Evolutionary conservation across 2,113 vertebrate species (phyloP).

Genomic region (Podarcis muralis): DNA sequence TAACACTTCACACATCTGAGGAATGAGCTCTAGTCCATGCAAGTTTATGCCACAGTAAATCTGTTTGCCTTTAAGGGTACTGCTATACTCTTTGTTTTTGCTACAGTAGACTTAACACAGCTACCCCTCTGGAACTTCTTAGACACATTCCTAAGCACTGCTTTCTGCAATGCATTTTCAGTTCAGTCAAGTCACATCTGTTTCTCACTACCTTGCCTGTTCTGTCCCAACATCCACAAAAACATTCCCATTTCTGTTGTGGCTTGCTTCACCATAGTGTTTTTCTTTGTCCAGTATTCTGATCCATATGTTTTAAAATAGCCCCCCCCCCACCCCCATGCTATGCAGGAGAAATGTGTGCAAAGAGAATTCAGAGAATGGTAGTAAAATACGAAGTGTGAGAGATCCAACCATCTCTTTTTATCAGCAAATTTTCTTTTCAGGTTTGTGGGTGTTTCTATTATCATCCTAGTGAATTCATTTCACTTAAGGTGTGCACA

Average conservation of each 20-base stretch:
- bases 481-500: not conserved
- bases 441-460: not conserved
- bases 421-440: not conserved
- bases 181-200: conserved; percentile 14
- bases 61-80: not conserved
- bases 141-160: not conserved
- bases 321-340: too few species aligned
- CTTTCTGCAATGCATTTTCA: conserved; percentile 7
- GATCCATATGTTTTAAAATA: not conserved
- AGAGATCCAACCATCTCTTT: too few species aligned
- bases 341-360: not conserved
- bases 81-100: not conserved
- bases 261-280: not conserved
- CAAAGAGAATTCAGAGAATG: not conserved
- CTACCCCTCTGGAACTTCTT: not conserved
- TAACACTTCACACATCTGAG: not conserved
- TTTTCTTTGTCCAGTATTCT: not conserved
- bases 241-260: not conserved
- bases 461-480: not conserved
- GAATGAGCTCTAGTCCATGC: not conserved
- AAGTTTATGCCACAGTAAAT: not conserved
- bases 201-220: not conserved
- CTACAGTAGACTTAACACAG: not conserved
- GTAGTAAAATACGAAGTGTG: not conserved
- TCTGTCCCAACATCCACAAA: not conserved